Evolutionary conservation across 2,888 invertebrate genomes (phyloP), one percentile per base, ranked within the genome.

Genomic region (Cryptocephalus moraei): DNA sequence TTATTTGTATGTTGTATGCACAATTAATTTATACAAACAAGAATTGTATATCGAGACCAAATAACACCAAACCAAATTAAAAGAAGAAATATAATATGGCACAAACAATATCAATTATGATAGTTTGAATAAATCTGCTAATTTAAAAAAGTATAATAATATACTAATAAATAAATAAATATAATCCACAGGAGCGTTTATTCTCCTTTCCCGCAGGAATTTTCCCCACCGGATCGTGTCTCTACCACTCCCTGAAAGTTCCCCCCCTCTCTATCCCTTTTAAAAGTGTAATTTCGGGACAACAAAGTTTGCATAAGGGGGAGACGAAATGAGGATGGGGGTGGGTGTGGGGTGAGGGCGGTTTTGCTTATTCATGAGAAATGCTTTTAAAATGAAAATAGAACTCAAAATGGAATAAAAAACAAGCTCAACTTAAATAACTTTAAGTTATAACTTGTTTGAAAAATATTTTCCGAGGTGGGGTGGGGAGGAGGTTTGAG

Each of bases 311-410:
- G 60, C 62, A 61, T 59, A 62, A 61, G 62, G 59, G 59, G 59
- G 52, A 49, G 48, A 49, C 41, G 49, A 49, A 56, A 56, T n/a
- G 32, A 8, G 32, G 51, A 51, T 56, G 49, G 48, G 43, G 46
- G 43, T 33, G 49, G 45, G 22, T 46, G 44, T 22, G 48, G 8
- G 33, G 42, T 52, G 49, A 56, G 57, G 58, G 62, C 56, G 62
- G 62, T 64, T 68, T 65, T 64, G 66, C 65, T 67, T 68, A 68
- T 68, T 68, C 66, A 67, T 67, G 66, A 66, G 65, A 63, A 66
- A 65, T 65, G 65, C 65, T 66, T 67, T 65, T 65, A 63, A 65
- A 66, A 65, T 65, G 65, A 65, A 66, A 66, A 66, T 65, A 63
- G 64, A 62, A 62, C 62, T 62, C 61, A 60, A 64, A 66, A 66